phyloP scores from a whole-genome alignment of 37 sponge, comb jelly and placozoan species.

The Mnemiopsis leidyi region DNA sequence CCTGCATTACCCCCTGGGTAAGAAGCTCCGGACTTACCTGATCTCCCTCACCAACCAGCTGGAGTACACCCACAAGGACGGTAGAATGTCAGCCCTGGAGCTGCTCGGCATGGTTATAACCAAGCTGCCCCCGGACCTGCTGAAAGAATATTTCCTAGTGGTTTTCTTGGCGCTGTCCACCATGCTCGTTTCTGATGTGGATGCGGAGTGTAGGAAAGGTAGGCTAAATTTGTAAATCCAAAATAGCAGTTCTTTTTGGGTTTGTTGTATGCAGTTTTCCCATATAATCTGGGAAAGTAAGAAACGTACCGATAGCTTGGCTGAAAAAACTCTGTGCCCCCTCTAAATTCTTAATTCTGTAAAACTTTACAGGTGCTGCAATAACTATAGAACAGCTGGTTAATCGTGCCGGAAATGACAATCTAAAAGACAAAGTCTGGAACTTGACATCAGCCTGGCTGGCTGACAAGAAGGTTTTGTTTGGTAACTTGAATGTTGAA shows the following conservation, averaged over 20 bases:
- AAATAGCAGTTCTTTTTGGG: too few relatives aligned
- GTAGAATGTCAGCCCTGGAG: conserved; percentile 50
- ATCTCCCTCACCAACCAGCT: conserved; percentile 36
- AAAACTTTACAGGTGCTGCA: background rate
- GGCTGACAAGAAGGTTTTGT: background rate
- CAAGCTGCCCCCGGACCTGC: conserved; percentile 15
- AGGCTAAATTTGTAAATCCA: too few relatives aligned
- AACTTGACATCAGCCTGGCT: conserved; percentile 4
- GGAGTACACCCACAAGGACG: conserved; percentile 51
- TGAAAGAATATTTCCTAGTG: conserved; percentile 56
- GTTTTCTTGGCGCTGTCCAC: conserved; percentile 36
- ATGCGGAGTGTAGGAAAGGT: conserved; percentile 55
- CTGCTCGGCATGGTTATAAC: background rate
- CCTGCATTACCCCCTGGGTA: conserved; percentile 60
- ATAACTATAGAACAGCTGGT: background rate
- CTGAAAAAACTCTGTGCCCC: too few relatives aligned
- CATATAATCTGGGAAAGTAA: too few relatives aligned
- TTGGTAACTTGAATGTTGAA: too few relatives aligned
- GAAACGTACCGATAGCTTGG: too few relatives aligned
- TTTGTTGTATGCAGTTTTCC: too few relatives aligned
- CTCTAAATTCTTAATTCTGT: too few relatives aligned
- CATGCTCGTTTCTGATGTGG: conserved; percentile 19
- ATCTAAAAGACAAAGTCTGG: background rate
- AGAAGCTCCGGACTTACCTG: background rate
- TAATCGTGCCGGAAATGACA: background rate